Conservation (phyloP, 1,140 invertebrate genomes). For the Drosophila persimilis region DNA sequence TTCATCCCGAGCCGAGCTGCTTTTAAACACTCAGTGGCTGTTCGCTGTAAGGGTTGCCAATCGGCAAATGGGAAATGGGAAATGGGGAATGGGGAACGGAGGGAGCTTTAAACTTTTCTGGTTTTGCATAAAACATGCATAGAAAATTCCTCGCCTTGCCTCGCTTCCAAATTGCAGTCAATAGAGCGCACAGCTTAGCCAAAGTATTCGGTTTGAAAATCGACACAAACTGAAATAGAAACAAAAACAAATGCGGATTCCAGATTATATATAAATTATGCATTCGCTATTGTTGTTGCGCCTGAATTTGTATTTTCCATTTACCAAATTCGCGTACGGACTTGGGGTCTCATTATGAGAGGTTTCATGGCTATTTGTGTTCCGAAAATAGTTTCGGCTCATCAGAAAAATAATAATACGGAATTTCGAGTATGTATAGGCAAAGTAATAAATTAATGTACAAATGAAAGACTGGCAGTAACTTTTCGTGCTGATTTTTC, state of each 20-base stretch:
- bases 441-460: too few relatives aligned
- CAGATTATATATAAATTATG: constrained; percentile 73
- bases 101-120: constrained; percentile 53
- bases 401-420: too few relatives aligned
- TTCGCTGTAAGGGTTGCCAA: too few relatives aligned
- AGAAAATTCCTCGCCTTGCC: constrained; percentile 50
- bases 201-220: constrained; percentile 68
- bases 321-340: constrained; percentile 22
- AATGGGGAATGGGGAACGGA: not conserved
- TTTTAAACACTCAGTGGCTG: constrained; percentile 39
- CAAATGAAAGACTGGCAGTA: too few relatives aligned
- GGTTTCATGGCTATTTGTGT: not conserved
- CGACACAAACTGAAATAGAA: constrained; percentile 45
- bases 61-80: not conserved
- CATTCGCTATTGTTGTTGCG: constrained; percentile 36
- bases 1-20: constrained; percentile 32
- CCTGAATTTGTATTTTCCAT: constrained; percentile 27
- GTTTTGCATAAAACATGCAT: constrained; percentile 70
- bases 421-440: too few relatives aligned
- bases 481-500: too few relatives aligned
- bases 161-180: constrained; percentile 44
- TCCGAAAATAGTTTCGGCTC: not conserved
- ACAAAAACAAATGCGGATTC: constrained; percentile 47
- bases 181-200: constrained; percentile 62
- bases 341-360: constrained; percentile 15